Percentiles rank a stretch among this genome's conserved stretches.
These are phyloP conservation scores for Allophyes oxyacanthae DNA, from an alignment of 2,888 invertebrate species.

Conservation along the genomic window DNA sequence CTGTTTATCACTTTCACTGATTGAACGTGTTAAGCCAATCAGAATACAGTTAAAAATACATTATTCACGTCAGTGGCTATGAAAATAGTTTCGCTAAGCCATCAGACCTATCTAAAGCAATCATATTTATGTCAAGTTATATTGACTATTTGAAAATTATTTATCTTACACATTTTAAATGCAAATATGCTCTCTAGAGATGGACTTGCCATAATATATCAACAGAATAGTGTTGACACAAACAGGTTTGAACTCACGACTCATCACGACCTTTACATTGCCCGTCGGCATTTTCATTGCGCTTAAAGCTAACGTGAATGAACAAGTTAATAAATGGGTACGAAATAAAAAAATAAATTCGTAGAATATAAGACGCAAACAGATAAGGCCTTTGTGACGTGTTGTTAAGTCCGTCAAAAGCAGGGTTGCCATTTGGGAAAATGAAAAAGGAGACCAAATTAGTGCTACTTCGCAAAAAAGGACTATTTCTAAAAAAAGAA, in stretches of 20 bases:
- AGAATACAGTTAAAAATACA: conserved; percentile 28
- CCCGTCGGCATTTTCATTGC: not conserved
- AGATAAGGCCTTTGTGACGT: too few species aligned
- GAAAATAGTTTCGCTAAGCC: conserved; percentile 37
- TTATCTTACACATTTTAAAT: conserved; percentile 6
- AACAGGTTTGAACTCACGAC: conserved; percentile 4
- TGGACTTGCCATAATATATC: conserved; percentile 1
- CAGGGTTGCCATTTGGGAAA: too few species aligned
- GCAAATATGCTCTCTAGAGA: conserved; percentile 12
- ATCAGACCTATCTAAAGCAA: conserved; percentile 12
- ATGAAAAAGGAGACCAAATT: too few species aligned
- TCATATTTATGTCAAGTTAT: conserved; percentile 10
- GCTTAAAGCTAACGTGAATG: not conserved
- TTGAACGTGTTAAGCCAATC: conserved; percentile 1
- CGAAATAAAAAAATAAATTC: too few species aligned
- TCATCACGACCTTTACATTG: conserved; percentile 4
- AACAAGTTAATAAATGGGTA: too few species aligned
- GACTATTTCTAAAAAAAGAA: too few species aligned
- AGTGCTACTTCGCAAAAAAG: too few species aligned
- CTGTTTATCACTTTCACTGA: too few species aligned
- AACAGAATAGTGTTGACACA: conserved; percentile 2
- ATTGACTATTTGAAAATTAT: too few species aligned
- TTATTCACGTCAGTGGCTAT: conserved; percentile 24
- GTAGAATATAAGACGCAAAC: too few species aligned
- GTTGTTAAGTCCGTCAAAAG: too few species aligned